Evolutionary conservation across 2,113 vertebrate species (phyloP).

Genomic region (Lepisosteus osseus): DNA sequence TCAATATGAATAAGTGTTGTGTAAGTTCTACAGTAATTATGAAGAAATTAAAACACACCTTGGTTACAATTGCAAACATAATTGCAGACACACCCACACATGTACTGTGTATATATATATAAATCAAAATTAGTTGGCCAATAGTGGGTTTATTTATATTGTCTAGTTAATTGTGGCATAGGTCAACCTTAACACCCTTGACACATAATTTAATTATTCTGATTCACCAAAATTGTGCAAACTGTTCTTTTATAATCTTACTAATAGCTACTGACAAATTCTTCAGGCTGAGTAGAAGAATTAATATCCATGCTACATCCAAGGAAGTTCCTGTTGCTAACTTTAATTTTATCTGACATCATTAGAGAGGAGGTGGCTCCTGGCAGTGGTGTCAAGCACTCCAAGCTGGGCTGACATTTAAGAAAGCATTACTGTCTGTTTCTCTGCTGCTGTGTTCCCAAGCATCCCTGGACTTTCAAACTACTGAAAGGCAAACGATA

Average conservation of each 20-base stretch:
- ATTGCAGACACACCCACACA: too few species aligned
- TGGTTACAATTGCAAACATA: too few species aligned
- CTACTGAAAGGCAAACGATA: too few species aligned
- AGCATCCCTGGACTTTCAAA: not conserved
- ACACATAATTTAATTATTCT: conserved; percentile 7
- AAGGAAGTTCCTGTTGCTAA: conserved; percentile 13
- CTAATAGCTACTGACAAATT: not conserved
- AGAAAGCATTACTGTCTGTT: conserved; percentile 2
- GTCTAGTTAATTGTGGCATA: not conserved
- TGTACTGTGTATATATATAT: too few species aligned
- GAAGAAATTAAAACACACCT: too few species aligned
- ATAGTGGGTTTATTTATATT: too few species aligned
- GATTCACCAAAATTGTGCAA: not conserved
- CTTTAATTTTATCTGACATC: conserved; percentile 17
- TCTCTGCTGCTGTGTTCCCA: conserved; percentile 1
- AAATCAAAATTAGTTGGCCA: too few species aligned
- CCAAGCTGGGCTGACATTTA: not conserved
- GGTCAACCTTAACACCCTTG: not conserved
- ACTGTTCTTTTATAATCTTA: not conserved
- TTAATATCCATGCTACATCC: conserved; percentile 9
- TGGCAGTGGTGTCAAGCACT: not conserved
- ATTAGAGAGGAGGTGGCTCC: conserved; percentile 14
- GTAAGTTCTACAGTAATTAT: too few species aligned
- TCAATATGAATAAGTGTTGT: too few species aligned
- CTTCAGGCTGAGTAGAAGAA: not conserved